A percentile compares a stretch with the other conserved stretches of the same genome.
phyloP scores from a whole-genome alignment of 2,113 vertebrate species.

The Xyrauchen texanus region DNA sequence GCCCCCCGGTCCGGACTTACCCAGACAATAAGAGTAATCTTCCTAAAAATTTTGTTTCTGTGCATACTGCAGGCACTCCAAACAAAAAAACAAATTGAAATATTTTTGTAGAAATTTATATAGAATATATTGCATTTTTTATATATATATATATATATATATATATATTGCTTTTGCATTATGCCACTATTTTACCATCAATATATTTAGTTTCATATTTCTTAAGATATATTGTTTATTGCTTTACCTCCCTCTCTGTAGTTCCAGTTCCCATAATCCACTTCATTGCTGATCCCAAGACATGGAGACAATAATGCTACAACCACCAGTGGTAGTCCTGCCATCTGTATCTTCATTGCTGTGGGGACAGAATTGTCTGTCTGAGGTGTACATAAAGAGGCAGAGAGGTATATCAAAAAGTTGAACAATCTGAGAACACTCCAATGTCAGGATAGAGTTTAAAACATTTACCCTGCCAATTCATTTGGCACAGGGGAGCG shows the following conservation, averaged over 20 bases:
- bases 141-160: no score
- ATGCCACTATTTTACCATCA: no score
- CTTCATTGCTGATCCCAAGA: constrained; percentile 66
- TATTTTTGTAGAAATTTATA: no score
- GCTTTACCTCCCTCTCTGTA: constrained; percentile 79
- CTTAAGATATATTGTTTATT: not conserved
- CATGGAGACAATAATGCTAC: constrained; percentile 59
- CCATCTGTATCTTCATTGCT: constrained; percentile 56
- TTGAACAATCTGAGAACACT: constrained; percentile 14
- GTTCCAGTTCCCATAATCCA: constrained; percentile 79
- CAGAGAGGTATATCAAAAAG: not conserved
- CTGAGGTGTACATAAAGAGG: constrained; percentile 39
- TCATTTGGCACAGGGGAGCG: constrained; percentile 19
- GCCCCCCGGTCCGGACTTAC: no score
- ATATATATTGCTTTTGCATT: no score
- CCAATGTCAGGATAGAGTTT: constrained; percentile 7
- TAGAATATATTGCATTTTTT: no score
- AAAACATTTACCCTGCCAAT: constrained; percentile 32
- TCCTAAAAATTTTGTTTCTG: no score
- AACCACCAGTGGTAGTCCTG: constrained; percentile 56
- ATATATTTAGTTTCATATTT: no score
- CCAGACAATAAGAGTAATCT: no score
- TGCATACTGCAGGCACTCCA: no score
- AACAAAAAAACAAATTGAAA: no score
- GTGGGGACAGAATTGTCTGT: constrained; percentile 58